Evolutionary conservation across 2,113 vertebrate species (phyloP).

Genomic region (Phrynosoma blainvillii): DNA sequence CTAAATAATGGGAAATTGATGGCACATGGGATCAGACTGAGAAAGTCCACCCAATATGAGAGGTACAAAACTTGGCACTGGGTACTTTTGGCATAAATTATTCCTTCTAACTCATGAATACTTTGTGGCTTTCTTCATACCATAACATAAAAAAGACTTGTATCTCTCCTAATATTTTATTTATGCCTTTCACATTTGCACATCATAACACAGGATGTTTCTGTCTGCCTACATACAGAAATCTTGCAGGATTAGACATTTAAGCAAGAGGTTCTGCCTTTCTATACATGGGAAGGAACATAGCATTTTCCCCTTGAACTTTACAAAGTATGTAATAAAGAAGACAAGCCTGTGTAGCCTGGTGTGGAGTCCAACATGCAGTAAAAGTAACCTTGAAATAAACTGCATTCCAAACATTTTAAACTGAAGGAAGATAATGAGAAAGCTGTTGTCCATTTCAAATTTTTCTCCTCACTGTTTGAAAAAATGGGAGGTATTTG

Average conservation of each 20-base stretch:
- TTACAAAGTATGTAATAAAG: conserved; percentile 28
- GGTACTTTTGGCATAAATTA: neutral
- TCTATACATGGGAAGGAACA: neutral
- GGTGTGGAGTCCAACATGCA: neutral
- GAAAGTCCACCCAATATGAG: fast-evolving
- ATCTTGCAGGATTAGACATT: neutral
- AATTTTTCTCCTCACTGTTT: neutral
- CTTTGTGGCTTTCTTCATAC: neutral
- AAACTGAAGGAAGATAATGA: neutral
- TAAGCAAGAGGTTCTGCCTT: conserved; percentile 21
- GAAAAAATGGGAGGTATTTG: neutral
- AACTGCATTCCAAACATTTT: neutral
- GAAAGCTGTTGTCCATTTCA: neutral
- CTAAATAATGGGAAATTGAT: neutral
- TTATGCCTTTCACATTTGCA: neutral
- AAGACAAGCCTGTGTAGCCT: neutral
- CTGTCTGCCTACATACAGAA: neutral
- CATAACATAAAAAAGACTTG: neutral
- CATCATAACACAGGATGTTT: neutral
- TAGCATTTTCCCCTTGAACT: neutral
- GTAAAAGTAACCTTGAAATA: neutral
- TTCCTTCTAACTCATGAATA: neutral
- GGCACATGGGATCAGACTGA: neutral
- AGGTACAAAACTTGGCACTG: neutral
- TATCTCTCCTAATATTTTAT: conserved; percentile 22